A percentile compares a stretch with the other conserved stretches of the same genome.
Conservation (phyloP, 2,888 invertebrate species). For the Ganaspis brasiliensis region DNA sequence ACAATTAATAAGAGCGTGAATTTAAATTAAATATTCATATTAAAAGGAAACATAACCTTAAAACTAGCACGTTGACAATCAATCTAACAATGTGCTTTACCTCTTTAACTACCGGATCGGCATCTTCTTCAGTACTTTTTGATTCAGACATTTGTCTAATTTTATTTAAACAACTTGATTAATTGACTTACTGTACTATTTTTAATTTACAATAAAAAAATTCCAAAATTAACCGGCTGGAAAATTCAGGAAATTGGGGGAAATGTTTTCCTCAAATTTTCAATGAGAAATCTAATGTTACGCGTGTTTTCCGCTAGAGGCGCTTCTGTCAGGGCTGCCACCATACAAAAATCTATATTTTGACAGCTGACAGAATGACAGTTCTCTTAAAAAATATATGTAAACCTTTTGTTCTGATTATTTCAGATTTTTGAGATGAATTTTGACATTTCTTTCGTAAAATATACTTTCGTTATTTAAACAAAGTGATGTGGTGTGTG, state of each 20-base stretch:
- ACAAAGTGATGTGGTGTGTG: not conserved
- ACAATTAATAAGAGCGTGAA: not conserved
- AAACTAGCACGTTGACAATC: slow-evolving; percentile 9
- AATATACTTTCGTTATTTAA: not conserved
- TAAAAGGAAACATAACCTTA: not conserved
- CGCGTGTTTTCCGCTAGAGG: not conserved
- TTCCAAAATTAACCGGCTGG: not conserved
- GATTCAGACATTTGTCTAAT: slow-evolving; percentile 46
- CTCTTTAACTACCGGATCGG: slow-evolving; percentile 74
- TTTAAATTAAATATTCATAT: not conserved
- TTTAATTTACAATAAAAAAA: not conserved
- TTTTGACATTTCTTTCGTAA: not conserved
- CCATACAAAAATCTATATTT: not conserved
- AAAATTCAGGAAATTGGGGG: not conserved
- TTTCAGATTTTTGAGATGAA: not conserved
- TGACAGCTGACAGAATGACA: slow-evolving; percentile 17
- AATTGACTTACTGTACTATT: not conserved
- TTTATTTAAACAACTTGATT: not conserved
- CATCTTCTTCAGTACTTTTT: slow-evolving; percentile 66
- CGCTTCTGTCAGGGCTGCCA: not conserved
- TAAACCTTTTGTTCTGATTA: not conserved
- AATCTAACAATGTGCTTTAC: slow-evolving; percentile 57
- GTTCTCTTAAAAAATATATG: not conserved
- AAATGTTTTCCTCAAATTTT: slow-evolving; percentile 4
- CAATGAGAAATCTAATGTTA: not conserved